phyloP scores from a whole-genome alignment of 2,797 vertebrate species.

The Taenioides sp. region DNA sequence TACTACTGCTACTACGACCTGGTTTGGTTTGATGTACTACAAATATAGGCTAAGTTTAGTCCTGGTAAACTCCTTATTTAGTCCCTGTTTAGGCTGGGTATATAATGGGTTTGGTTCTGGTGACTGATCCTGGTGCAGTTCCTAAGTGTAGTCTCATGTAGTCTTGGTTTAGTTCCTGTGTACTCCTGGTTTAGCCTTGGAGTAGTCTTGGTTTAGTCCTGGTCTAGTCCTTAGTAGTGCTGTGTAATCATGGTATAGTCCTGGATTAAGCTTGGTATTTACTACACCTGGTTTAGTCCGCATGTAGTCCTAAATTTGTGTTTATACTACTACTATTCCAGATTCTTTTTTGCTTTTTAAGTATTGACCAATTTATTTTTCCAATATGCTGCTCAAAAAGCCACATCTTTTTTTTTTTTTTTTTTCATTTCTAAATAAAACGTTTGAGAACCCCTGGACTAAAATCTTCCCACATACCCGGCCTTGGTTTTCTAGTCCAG shows the following conservation, averaged over 20 bases:
- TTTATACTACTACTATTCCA: too few relatives aligned
- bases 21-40: background rate
- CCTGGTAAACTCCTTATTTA: background rate
- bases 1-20: too few relatives aligned
- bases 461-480: slow-evolving; percentile 8
- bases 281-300: background rate
- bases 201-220: background rate
- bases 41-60: background rate
- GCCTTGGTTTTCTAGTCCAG: slow-evolving; percentile 39
- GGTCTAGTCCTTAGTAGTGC: background rate
- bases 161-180: background rate
- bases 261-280: background rate
- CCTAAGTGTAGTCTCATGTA: background rate
- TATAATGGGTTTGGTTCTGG: too few relatives aligned
- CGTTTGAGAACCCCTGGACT: background rate
- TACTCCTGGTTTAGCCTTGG: background rate
- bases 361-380: background rate
- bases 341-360: too few relatives aligned
- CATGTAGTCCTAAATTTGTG: background rate
- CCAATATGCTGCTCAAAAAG: background rate
- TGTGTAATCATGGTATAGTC: background rate
- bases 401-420: background rate
- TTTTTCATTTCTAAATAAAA: background rate
- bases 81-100: background rate
- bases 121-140: too few relatives aligned